A percentile compares a stretch with the other conserved stretches of the same genome.
Conservation (phyloP, 2,113 vertebrate genomes). For the Ardeotis arabs region DNA sequence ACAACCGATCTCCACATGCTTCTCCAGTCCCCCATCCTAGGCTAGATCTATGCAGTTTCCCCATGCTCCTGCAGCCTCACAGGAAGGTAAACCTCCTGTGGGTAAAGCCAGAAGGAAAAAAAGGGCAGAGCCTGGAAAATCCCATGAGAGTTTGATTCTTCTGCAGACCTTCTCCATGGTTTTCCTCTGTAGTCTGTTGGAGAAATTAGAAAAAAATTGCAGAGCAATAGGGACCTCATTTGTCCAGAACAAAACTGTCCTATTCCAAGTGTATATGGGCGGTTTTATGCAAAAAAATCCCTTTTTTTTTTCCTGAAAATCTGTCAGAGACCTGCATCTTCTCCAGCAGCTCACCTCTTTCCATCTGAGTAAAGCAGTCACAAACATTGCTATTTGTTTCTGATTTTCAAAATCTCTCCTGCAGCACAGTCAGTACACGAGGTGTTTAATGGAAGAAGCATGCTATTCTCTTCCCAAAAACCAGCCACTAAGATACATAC, state of each 20-base stretch:
- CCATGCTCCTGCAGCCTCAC: rapidly evolving
- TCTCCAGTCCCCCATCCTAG: not conserved
- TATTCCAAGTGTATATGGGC: not conserved
- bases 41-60: rapidly evolving
- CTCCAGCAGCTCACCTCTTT: not conserved
- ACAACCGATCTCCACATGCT: rapidly evolving
- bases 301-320: not conserved
- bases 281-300: not conserved
- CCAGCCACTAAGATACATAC: not conserved
- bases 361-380: not conserved
- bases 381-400: not conserved
- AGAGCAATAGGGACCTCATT: not conserved
- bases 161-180: not conserved
- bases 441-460: not conserved
- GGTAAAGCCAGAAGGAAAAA: not conserved
- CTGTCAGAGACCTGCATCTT: not conserved
- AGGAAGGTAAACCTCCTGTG: not conserved
- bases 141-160: not conserved
- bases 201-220: not conserved
- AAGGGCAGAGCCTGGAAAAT: not conserved
- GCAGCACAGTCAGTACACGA: not conserved
- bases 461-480: not conserved
- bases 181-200: not conserved
- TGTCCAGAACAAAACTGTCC: not conserved
- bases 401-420: not conserved